Percentiles rank a stretch among this genome's conserved stretches.
Conservation (phyloP, 2,797 vertebrate genomes). For the Sphenodon punctatus region DNA sequence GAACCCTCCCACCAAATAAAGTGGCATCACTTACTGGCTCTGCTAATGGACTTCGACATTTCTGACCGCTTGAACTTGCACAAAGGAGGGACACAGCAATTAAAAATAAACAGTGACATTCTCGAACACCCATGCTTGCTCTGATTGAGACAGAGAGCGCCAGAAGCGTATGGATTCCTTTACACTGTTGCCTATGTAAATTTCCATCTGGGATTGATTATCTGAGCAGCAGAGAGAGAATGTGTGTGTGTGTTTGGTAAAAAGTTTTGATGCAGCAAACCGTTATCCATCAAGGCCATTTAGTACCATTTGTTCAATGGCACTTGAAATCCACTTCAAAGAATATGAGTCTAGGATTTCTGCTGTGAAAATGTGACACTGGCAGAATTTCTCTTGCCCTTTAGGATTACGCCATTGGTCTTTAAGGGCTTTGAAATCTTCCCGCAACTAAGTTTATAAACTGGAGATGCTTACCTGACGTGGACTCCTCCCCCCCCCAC, state of each 20-base stretch:
- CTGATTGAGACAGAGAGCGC: slow-evolving; percentile 68
- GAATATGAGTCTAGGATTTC: slow-evolving; percentile 49
- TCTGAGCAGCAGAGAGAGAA: slow-evolving; percentile 56
- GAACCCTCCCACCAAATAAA: slow-evolving; percentile 62
- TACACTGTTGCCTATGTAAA: slow-evolving; percentile 64
- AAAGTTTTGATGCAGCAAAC: slow-evolving; percentile 68
- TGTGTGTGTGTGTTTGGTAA: slow-evolving; percentile 44
- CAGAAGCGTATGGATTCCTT: slow-evolving; percentile 65
- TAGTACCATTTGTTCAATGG: slow-evolving; percentile 28
- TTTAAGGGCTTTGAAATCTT: slow-evolving; percentile 35
- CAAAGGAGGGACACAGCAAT: slow-evolving; percentile 68
- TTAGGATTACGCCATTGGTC: slow-evolving; percentile 28
- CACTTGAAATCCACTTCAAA: slow-evolving; percentile 58
- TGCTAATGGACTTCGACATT: slow-evolving; percentile 71
- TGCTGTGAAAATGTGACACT: slow-evolving; percentile 35
- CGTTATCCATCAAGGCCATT: slow-evolving; percentile 40
- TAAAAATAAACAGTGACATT: slow-evolving; percentile 79
- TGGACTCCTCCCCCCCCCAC: slow-evolving; percentile 13
- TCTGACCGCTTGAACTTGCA: slow-evolving; percentile 78
- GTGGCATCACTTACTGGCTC: slow-evolving; percentile 67
- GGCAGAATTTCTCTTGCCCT: slow-evolving; percentile 37
- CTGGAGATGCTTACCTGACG: not conserved
- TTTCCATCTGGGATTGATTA: slow-evolving; percentile 78
- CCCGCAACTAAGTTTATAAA: slow-evolving; percentile 9
- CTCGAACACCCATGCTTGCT: slow-evolving; percentile 60